These are phyloP conservation scores for Salvelinus fontinalis DNA, from an alignment of 2,113 vertebrate genomes.

Conservation along the genomic window DNA sequence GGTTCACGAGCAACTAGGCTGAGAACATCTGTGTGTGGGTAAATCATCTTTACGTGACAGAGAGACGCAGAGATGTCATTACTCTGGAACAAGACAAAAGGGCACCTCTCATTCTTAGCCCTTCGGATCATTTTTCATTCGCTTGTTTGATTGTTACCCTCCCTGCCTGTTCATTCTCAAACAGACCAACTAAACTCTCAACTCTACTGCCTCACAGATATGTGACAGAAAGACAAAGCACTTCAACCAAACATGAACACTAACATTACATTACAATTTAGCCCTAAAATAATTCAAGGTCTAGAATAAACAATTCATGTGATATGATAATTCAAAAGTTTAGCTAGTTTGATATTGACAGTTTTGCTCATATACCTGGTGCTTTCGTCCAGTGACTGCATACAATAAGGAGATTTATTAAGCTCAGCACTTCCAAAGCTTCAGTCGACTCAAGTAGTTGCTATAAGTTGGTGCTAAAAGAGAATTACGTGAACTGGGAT, in stretches of 20 bases:
- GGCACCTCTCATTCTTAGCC: conserved; percentile 48
- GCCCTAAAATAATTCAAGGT: too few relatives aligned
- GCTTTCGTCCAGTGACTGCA: background rate
- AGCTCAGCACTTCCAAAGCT: background rate
- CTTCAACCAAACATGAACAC: conserved; percentile 21
- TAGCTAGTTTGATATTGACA: too few relatives aligned
- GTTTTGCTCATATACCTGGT: too few relatives aligned
- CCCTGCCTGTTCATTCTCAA: conserved; percentile 38
- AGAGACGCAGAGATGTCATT: conserved; percentile 52
- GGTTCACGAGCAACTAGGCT: conserved; percentile 57
- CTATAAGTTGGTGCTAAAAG: conserved; percentile 32
- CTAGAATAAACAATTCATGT: too few relatives aligned
- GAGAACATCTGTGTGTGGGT: conserved; percentile 68
- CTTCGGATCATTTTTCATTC: conserved; percentile 48
- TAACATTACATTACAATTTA: background rate
- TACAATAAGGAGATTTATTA: background rate
- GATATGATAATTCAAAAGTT: too few relatives aligned
- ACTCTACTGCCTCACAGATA: background rate
- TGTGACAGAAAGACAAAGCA: too few relatives aligned
- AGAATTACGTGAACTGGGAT: background rate
- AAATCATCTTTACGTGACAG: conserved; percentile 73
- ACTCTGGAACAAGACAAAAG: conserved; percentile 61
- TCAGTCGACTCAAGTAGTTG: background rate
- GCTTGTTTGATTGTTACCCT: conserved; percentile 41
- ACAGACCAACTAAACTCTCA: conserved; percentile 17